Percentiles rank a stretch among this genome's conserved stretches.
phyloP scores from a whole-genome alignment of 2,888 invertebrate species.

The Parnassius mnemosyne region DNA sequence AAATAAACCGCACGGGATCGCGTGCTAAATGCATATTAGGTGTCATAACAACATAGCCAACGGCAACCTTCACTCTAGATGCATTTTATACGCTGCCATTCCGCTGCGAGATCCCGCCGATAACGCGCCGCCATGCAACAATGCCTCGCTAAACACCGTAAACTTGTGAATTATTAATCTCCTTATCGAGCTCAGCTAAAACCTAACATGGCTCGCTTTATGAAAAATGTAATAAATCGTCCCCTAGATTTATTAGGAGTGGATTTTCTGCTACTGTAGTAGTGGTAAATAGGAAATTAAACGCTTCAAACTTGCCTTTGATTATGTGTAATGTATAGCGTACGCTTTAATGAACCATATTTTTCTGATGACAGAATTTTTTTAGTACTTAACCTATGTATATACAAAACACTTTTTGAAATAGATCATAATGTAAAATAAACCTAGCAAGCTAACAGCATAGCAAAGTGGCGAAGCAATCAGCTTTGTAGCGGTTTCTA shows the following conservation, averaged over 20 bases:
- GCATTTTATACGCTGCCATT: constrained; percentile 63
- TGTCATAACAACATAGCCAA: constrained; percentile 64
- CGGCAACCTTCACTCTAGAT: constrained; percentile 57
- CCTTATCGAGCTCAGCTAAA: constrained; percentile 56
- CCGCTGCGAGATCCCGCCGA: constrained; percentile 59
- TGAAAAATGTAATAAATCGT: constrained; percentile 76
- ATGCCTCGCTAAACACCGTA: constrained; percentile 72
- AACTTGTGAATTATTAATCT: constrained; percentile 79
- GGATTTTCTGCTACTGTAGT: constrained; percentile 36
- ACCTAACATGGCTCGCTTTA: constrained; percentile 62
- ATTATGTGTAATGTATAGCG: constrained; percentile 2
- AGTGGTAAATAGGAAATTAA: constrained; percentile 34
- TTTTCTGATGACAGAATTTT: neutral
- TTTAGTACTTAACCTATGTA: too few relatives aligned
- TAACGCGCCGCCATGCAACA: constrained; percentile 69
- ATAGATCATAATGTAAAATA: too few relatives aligned
- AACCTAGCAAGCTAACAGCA: too few relatives aligned
- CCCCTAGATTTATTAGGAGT: constrained; percentile 58
- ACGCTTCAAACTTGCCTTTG: constrained; percentile 17
- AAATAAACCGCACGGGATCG: constrained; percentile 54
- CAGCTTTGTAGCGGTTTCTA: too few relatives aligned
- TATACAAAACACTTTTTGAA: too few relatives aligned
- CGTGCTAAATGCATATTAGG: constrained; percentile 74
- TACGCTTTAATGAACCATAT: neutral
- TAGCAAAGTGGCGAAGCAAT: too few relatives aligned